phyloP scores from a whole-genome alignment of 2,113 vertebrate species.

The Fregata magnificens region DNA sequence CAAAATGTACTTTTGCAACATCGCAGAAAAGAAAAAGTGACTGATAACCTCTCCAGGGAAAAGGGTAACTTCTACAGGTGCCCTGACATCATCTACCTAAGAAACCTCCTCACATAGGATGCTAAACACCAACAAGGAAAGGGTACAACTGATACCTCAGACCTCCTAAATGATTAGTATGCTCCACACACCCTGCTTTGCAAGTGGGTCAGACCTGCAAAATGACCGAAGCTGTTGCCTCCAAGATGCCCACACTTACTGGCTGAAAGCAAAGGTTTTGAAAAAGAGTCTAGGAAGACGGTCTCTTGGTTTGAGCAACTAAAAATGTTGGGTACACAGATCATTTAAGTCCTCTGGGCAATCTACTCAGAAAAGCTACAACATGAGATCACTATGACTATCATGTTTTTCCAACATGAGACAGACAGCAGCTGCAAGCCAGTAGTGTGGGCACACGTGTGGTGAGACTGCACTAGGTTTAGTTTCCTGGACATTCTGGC shows the following conservation, averaged over 20 bases:
- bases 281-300: not conserved
- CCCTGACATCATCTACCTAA: not conserved
- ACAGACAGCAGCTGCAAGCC: rapidly evolving
- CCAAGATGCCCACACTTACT: not conserved
- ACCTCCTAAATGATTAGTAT: not conserved
- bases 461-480: not conserved
- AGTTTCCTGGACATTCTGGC: not conserved
- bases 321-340: not conserved
- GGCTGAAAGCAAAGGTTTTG: not conserved
- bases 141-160: not conserved
- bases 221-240: not conserved
- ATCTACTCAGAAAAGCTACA: not conserved
- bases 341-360: not conserved
- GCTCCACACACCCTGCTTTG: not conserved
- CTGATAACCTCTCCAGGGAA: too few relatives aligned
- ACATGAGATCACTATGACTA: not conserved
- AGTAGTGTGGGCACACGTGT: rapidly evolving
- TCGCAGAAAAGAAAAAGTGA: not conserved
- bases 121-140: not conserved
- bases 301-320: not conserved
- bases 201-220: not conserved
- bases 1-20: not conserved
- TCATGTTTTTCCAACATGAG: not conserved
- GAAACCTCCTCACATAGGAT: not conserved
- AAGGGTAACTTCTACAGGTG: not conserved